phyloP scores from a whole-genome alignment of 2,888 invertebrate genomes.

The Hirtodrosophila trivittata region DNA sequence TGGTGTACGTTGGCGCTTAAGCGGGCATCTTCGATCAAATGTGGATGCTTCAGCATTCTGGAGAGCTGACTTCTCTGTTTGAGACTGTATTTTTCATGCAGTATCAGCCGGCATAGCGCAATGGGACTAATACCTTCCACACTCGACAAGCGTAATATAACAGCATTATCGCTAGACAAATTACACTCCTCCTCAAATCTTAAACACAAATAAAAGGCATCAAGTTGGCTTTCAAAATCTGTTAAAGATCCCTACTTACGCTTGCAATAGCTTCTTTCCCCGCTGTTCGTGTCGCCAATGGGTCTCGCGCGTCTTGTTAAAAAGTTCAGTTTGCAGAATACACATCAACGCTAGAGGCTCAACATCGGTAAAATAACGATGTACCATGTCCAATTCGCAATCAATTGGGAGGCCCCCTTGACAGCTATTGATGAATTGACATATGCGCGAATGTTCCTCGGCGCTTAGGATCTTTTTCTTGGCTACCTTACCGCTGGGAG shows the following conservation, averaged over 20 bases:
- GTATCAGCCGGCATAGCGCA: conserved; percentile 75
- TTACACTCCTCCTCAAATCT: conserved; percentile 70
- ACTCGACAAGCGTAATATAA: conserved; percentile 77
- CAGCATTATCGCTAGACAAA: conserved; percentile 40
- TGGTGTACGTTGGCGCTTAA: conserved; percentile 83
- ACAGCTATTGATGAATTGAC: conserved; percentile 85
- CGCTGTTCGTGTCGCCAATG: conserved; percentile 86
- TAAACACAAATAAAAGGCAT: neutral
- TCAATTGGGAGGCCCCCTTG: conserved; percentile 85
- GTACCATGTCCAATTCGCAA: conserved; percentile 86
- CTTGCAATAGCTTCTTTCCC: conserved; percentile 85
- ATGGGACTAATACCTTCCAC: conserved; percentile 75
- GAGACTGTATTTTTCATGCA: conserved; percentile 78
- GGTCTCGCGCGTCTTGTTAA: conserved; percentile 87
- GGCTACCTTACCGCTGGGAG: neutral
- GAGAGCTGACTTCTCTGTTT: conserved; percentile 69
- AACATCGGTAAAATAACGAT: conserved; percentile 85
- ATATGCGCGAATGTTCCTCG: conserved; percentile 63
- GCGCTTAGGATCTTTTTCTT: conserved; percentile 69
- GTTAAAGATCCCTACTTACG: no score
- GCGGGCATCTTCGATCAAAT: conserved; percentile 77
- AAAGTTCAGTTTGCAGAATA: conserved; percentile 88
- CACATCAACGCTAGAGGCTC: conserved; percentile 87
- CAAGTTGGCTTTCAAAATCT: no score
- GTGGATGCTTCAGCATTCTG: conserved; percentile 79